Base-by-base conservation (phyloP, 2,888 invertebrate species). In the Nymphalis polychloros region DNA sequence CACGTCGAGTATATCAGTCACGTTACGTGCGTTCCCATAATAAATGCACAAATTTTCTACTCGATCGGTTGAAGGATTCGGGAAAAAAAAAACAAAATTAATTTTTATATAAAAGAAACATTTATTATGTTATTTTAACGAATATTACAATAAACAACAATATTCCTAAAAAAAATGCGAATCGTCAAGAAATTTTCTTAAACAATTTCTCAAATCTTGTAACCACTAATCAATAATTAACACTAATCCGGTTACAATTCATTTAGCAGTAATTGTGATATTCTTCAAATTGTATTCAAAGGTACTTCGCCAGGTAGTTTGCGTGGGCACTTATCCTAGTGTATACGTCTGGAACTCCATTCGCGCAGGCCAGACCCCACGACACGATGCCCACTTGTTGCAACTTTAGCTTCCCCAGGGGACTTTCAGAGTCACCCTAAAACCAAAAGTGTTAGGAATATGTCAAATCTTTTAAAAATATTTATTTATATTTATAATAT, bases 291-390 rank as follows among this genome's bases (percentile, higher is more conserved):
- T 63, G 35, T n/a, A 20, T 13, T 20, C 35, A 49, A 20, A 69
- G 53, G 10, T 8, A 17, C 4, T n/a, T 8, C 10, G 23, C 8
- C 16, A 73, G n/a, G 35, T 61, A 87, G 69, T 68, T 35, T 16
- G 68, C 59, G 79, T 71, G 85, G 17, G 75, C 79, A 63, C 82
- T 79, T 69, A 85, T 7, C 17, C 87, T 73, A 16, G 76, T 84
- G 76, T 81, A 85, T 72, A 89, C 78, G 72, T 89, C 89, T 0
- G 89, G 88, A 0, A 81, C 83, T 1, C 85, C 87, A 2, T 69
- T 77, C 0, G 87, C 89, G 75, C 89, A 89, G 0, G 86, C 83
- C 76, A 84, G 80, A 66, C 88, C 88, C 89, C 89, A 89, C 0
- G 89, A 88, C 5, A 88, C 88, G 3, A 88, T 52, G 13, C 86